Conservation (phyloP, 2,797 vertebrate genomes). For the Coranthus polyacanthus region DNA sequence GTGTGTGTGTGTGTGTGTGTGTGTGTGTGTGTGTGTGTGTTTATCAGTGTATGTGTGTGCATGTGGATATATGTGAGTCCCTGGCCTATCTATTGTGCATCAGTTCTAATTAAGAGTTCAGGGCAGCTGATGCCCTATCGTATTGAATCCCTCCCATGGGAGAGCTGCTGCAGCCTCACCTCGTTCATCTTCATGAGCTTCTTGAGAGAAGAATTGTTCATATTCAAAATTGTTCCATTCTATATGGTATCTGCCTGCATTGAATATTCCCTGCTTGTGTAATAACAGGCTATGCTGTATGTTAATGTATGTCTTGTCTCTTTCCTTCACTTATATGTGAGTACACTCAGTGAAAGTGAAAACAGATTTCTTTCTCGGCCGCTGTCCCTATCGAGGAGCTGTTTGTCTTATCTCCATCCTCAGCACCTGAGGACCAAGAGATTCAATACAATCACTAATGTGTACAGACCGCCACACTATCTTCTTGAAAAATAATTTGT, state of each 20-base stretch:
- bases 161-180: conserved; percentile 33
- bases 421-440: conserved; percentile 1
- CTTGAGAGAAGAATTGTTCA: conserved; percentile 4
- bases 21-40: conserved; percentile 14
- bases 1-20: conserved; percentile 15
- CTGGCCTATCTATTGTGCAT: conserved; percentile 50
- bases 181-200: conserved; percentile 33
- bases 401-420: conserved; percentile 31
- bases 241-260: conserved; percentile 34
- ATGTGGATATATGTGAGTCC: conserved; percentile 15
- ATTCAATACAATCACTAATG: conserved; percentile 9
- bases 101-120: conserved; percentile 64
- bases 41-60: conserved; percentile 19
- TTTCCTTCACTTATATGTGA: conserved; percentile 54
- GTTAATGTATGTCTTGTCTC: conserved; percentile 48
- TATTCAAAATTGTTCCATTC: conserved; percentile 24
- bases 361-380: conserved; percentile 31
- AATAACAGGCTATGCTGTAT: conserved; percentile 38
- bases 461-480: conserved; percentile 5
- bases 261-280: conserved; percentile 46
- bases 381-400: conserved; percentile 23
- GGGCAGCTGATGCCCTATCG: conserved; percentile 65
- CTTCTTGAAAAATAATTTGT: conserved; percentile 27
- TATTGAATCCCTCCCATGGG: conserved; percentile 47
- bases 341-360: conserved; percentile 22